Percentiles rank a stretch among this genome's conserved stretches.
Evolutionary conservation across 2,113 vertebrate genomes (phyloP).

Genomic region (Trematocara nigrifrons): DNA sequence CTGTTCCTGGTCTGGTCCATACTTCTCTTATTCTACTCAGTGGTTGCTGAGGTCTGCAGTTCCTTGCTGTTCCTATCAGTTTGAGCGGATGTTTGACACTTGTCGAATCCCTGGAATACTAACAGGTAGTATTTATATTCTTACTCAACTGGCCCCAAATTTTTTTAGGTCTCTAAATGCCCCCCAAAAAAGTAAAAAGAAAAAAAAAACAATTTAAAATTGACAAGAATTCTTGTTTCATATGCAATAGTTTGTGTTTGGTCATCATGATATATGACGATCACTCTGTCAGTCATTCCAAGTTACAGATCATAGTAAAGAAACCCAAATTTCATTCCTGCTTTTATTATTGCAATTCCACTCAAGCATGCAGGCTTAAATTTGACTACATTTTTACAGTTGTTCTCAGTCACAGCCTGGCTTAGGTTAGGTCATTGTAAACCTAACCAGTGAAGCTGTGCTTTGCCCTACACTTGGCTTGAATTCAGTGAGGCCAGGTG

Average conservation of each 20-base stretch:
- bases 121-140: constrained; percentile 73
- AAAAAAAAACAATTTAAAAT: not conserved
- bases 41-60: constrained; percentile 81
- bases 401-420: not conserved
- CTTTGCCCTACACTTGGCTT: not conserved
- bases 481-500: not conserved
- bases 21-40: constrained; percentile 62
- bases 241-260: not conserved
- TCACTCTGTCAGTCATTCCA: not conserved
- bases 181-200: not conserved
- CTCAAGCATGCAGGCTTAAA: not conserved
- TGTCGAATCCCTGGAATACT: constrained; percentile 77
- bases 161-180: not conserved
- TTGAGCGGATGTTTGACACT: constrained; percentile 82
- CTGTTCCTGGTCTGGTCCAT: not conserved
- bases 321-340: not conserved
- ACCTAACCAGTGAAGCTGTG: not conserved
- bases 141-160: not conserved
- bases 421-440: not conserved
- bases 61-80: constrained; percentile 84
- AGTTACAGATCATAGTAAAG: not conserved
- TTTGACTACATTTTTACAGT: not conserved
- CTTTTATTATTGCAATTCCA: not conserved
- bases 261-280: not conserved
- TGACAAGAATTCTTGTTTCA: not conserved